Base-by-base conservation (phyloP, 2,888 invertebrate genomes). In the Drosophila borborema region DNA sequence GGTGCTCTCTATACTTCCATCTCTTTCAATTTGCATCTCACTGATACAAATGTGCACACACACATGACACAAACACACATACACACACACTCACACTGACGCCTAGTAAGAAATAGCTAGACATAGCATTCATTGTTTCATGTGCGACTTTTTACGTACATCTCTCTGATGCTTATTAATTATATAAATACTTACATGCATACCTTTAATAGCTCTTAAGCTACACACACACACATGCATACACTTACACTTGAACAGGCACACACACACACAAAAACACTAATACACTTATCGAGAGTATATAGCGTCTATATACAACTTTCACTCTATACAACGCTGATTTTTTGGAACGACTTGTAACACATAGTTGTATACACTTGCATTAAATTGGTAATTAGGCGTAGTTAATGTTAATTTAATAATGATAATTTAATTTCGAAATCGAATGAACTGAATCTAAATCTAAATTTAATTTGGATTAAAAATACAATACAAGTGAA, bases 381-480 rank as follows among this genome's bases (percentile, higher is more conserved):
- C 59, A 55, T 56, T 61, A 43, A 79, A 80, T 72, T 77, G 58
- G 49, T 31, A 64, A 64, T 76, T 76, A 66, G 65, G 45, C 59
- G 51, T 80, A 80, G 64, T 62, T 43, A 54, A 77, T 67, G 68
- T 28, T 28, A 76, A 89, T 79, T 79, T 72, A 71, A 68, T 81
- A 28, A 28, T 69, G 55, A 59, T 73, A 75, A 77, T 77, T 71
- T 71, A 43, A 63, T 80, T 82, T 80, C 66, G 45, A 70, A 70
- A 75, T 56, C 43, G 58, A 90, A 73, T 63, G 78, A 77, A 89
- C 87, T 87, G 80, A 80, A 86, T 86, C 86, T 86, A 86, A 86
- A 86, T 86, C 86, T 86, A 86, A 86, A 86, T 86, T 86, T 71
- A 89, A 86, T 86, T 86, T 86, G 90, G 86, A 86, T 90, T 74